Percentiles rank a stretch among this genome's conserved stretches.
phyloP scores from a whole-genome alignment of 1,140 invertebrate species.

The Apis cerana region DNA sequence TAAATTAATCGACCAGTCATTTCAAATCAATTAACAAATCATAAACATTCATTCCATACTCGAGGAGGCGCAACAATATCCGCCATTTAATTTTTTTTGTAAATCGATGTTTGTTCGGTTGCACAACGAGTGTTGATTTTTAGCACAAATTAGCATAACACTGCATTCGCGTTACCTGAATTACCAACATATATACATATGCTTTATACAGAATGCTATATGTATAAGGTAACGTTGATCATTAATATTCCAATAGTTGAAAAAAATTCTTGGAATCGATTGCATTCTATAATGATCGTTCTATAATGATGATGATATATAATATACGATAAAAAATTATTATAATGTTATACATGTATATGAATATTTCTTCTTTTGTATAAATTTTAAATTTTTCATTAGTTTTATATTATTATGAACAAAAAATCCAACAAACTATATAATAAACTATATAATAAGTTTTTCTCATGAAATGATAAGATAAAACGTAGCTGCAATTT shows the following conservation, averaged over 20 bases:
- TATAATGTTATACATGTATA: neutral
- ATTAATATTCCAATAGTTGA: too few species aligned
- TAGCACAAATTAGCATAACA: slow-evolving; percentile 29
- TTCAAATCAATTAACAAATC: neutral
- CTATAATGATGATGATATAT: too few species aligned
- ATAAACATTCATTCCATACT: neutral
- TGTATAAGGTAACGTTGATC: neutral
- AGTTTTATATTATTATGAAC: neutral
- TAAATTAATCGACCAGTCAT: neutral
- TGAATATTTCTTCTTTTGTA: neutral
- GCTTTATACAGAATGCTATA: neutral
- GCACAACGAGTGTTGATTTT: slow-evolving; percentile 32
- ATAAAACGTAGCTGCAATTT: neutral
- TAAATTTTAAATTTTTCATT: neutral
- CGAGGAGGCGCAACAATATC: neutral
- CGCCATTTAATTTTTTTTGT: slow-evolving; percentile 15
- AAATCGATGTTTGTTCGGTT: slow-evolving; percentile 19
- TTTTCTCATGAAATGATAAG: neutral
- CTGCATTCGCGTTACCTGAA: neutral
- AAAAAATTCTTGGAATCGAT: neutral
- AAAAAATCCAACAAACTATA: neutral
- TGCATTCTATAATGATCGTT: neutral
- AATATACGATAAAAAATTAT: too few species aligned
- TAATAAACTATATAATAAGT: neutral
- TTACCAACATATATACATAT: neutral